Base-by-base conservation (phyloP, 2,888 invertebrate genomes). In the Euzophera pinguis region DNA sequence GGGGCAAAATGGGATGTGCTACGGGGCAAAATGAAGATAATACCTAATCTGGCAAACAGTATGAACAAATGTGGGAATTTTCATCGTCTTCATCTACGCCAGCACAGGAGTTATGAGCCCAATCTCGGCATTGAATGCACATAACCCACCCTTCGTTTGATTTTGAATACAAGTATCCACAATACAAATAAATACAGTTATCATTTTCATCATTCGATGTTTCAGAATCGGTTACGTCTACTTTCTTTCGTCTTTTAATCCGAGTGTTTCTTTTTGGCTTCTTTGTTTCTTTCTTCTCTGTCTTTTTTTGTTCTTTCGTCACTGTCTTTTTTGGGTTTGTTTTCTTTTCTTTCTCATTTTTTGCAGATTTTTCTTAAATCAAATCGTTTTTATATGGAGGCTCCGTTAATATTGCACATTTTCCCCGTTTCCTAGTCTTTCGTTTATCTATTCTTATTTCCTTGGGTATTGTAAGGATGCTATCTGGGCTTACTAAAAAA, bases 41-140 rank as follows among this genome's bases (percentile, higher is more conserved):
- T 32, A 39, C 47, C 47, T 47, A 53, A 50, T 53, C 53, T 17
- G 50, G 50, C 13, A 13, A 45, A 48, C 50, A 53, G 38, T 38
- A 50, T 53, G 43, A 38, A 50, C 39, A 50, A 39, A 35, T 39
- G 32, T 52, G 45, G 6, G 47, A 27, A 16, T 53, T 45, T 16
- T 53, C 45, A 16, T 53, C 38, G 1, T 50, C 45, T 12, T 54
- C 50, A 39, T 50, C 50, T 34, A 50, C 54, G 16, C 39, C 50
- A 37, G 50, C 50, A 45, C 50, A 50, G 3, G 50, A 54, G 39
- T 32, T 32, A 32, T 10, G 10, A 7, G 32, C 32, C 32, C 32
- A 32, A 32, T 10, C 32, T 1, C 10, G 32, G 32, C 3, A 32
- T 10, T 9, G 9, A 10, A 7, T 32, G 32, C 32, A 32, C 9